Conservation (phyloP, 2,888 invertebrate species). For the Lissonota sp. region DNA sequence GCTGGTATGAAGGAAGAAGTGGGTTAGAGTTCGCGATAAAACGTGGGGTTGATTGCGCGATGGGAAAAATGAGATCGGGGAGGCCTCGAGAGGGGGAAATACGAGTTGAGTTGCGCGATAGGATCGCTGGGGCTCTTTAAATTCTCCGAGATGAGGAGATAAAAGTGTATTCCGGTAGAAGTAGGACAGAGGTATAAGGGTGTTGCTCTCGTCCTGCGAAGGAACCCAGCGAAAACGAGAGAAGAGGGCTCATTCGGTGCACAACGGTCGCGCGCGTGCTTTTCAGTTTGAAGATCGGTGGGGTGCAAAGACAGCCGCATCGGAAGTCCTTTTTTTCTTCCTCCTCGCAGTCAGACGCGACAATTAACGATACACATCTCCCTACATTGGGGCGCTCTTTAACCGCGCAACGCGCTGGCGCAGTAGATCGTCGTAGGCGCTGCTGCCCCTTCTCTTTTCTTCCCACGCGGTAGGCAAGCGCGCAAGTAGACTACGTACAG, state of each 20-base stretch:
- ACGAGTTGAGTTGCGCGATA: conserved; percentile 32
- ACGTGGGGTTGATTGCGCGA: too few species aligned
- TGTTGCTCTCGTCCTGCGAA: conserved; percentile 19
- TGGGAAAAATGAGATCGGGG: background rate
- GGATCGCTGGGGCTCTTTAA: conserved; percentile 48
- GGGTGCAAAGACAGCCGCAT: conserved; percentile 9
- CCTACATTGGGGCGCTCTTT: conserved; percentile 63
- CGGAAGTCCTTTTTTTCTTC: conserved; percentile 12
- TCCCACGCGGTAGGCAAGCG: too few species aligned
- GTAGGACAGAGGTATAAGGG: conserved; percentile 27
- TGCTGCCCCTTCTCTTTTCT: conserved; percentile 17
- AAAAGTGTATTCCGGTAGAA: conserved; percentile 36
- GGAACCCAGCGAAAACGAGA: background rate
- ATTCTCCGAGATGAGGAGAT: conserved; percentile 48
- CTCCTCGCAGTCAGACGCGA: conserved; percentile 51
- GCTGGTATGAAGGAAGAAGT: too few species aligned
- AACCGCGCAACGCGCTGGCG: conserved; percentile 42
- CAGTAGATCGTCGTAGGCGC: conserved; percentile 41
- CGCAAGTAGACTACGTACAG: too few species aligned
- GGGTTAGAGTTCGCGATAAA: too few species aligned
- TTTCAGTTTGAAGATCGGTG: conserved; percentile 27
- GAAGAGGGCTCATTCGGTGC: conserved; percentile 43
- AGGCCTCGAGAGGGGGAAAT: conserved; percentile 2
- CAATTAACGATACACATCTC: conserved; percentile 76
- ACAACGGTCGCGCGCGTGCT: conserved; percentile 70